Conservation (phyloP, 2,888 invertebrate species). For the Oxycera nigricornis region DNA sequence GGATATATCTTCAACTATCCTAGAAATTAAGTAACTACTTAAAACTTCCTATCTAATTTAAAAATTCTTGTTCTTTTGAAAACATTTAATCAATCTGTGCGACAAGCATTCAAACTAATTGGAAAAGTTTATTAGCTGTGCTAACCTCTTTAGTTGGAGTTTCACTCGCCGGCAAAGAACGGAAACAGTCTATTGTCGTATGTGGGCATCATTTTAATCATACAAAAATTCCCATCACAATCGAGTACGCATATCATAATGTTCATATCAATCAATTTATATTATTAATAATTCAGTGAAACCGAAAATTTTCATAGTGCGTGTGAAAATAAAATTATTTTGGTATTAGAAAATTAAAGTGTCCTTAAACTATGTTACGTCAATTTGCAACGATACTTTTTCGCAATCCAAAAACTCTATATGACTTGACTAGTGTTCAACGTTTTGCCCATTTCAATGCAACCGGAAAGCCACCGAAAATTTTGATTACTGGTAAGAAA, state of each 20-base stretch:
- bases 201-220: constrained; percentile 5
- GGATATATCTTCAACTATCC: background rate
- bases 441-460: constrained; percentile 6
- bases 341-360: too few species aligned
- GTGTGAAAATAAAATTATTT: too few species aligned
- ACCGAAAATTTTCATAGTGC: background rate
- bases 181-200: constrained; percentile 15
- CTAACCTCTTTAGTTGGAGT: background rate
- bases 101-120: background rate
- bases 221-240: background rate
- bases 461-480: constrained; percentile 55
- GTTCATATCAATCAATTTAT: background rate
- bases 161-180: background rate
- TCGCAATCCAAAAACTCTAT: constrained; percentile 22
- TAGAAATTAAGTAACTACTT: background rate
- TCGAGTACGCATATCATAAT: background rate
- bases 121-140: background rate
- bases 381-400: constrained; percentile 52
- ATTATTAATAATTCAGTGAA: background rate
- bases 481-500: constrained; percentile 58
- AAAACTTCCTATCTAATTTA: background rate
- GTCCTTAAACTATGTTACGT: constrained; percentile 57
- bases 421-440: constrained; percentile 4
- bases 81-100: too few species aligned
- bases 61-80: too few species aligned